Conservation (phyloP, 2,888 invertebrate species). For the Salticus scenicus region DNA sequence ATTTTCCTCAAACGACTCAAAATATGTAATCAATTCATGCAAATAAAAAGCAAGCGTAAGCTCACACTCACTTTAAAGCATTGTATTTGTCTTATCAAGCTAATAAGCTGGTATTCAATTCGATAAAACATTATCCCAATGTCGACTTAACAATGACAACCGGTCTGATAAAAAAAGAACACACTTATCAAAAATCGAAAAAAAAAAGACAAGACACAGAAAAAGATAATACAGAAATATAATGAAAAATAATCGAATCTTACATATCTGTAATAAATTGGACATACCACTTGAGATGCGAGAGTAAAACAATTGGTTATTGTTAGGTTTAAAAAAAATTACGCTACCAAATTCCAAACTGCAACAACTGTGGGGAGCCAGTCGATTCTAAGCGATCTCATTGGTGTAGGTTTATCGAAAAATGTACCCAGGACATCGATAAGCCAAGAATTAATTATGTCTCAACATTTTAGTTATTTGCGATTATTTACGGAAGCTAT, state of each 20-base stretch:
- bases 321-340: constrained; percentile 37
- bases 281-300: constrained; percentile 30
- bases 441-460: neutral
- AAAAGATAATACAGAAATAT: constrained; percentile 21
- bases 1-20: constrained; percentile 50
- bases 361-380: neutral
- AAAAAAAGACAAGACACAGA: constrained; percentile 25
- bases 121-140: constrained; percentile 54
- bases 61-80: constrained; percentile 32
- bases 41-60: constrained; percentile 38
- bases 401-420: no score
- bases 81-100: constrained; percentile 33
- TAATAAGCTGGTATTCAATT: constrained; percentile 19
- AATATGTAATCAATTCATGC: constrained; percentile 55
- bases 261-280: constrained; percentile 29
- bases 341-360: constrained; percentile 50
- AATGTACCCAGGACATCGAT: constrained; percentile 18
- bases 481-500: neutral
- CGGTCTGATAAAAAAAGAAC: constrained; percentile 37
- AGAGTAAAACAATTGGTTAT: constrained; percentile 54
- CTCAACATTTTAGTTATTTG: neutral
- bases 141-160: constrained; percentile 55
- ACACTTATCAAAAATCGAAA: constrained; percentile 43
- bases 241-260: constrained; percentile 53
- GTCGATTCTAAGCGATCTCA: no score